Evolutionary conservation across 1,140 invertebrate species (phyloP).

Genomic region (Charaxes varanes): DNA sequence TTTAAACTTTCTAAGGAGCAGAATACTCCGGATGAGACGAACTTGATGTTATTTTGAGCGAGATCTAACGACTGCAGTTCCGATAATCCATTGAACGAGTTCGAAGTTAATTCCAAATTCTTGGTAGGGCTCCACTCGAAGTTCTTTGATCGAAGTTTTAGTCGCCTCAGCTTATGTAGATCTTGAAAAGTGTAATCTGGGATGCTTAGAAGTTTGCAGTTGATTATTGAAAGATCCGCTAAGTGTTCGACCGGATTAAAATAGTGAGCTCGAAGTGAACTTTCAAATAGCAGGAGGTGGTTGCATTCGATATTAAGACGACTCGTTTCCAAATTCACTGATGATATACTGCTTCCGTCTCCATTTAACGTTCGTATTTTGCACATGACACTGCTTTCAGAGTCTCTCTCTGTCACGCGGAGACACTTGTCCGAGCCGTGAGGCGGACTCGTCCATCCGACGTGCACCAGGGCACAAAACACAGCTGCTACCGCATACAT

Average conservation of each 20-base stretch:
- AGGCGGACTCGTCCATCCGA: slow-evolving; percentile 46
- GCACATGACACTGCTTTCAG: slow-evolving; percentile 78
- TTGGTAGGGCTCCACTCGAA: slow-evolving; percentile 84
- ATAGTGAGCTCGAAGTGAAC: slow-evolving; percentile 80
- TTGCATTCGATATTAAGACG: slow-evolving; percentile 84
- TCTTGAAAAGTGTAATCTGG: slow-evolving; percentile 86
- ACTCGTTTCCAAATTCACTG: slow-evolving; percentile 78
- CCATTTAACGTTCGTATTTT: slow-evolving; percentile 81
- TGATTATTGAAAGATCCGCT: slow-evolving; percentile 82
- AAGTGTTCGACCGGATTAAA: slow-evolving; percentile 84
- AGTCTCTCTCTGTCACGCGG: slow-evolving; percentile 38
- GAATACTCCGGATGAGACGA: slow-evolving; percentile 83
- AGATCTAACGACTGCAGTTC: slow-evolving; percentile 87
- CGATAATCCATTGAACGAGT: slow-evolving; percentile 82
- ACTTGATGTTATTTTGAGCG: slow-evolving; percentile 86
- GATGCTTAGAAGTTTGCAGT: slow-evolving; percentile 86
- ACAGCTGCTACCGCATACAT: slow-evolving; percentile 55
- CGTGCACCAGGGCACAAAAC: slow-evolving; percentile 55
- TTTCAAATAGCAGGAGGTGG: slow-evolving; percentile 86
- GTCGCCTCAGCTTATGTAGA: slow-evolving; percentile 82
- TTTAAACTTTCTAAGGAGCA: slow-evolving; percentile 86
- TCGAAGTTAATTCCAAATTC: slow-evolving; percentile 79
- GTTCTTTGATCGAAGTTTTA: slow-evolving; percentile 85
- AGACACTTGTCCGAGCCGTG: slow-evolving; percentile 59
- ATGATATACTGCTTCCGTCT: slow-evolving; percentile 78